phyloP scores from a whole-genome alignment of 2,888 invertebrate genomes.

The Ptilodon capucinus region DNA sequence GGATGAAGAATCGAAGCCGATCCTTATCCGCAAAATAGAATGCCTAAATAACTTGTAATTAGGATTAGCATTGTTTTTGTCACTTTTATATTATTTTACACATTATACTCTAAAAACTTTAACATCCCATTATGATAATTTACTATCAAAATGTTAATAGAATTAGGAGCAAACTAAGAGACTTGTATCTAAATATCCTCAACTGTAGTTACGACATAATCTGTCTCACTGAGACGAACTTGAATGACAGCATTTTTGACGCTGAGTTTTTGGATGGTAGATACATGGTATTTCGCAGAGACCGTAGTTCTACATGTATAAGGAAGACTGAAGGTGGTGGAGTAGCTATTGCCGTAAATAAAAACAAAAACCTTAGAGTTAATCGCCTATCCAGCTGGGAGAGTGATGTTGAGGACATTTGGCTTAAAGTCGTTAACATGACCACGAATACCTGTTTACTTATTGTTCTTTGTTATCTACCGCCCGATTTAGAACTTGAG shows the following conservation, averaged over 20 bases:
- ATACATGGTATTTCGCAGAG: constrained; percentile 3
- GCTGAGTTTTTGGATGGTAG: constrained; percentile 1
- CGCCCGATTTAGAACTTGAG: constrained; percentile 3
- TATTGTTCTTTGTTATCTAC: constrained; percentile 15
- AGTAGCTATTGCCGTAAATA: constrained; percentile 14
- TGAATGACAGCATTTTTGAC: constrained; percentile 7
- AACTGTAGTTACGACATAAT: background rate
- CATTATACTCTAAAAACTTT: background rate
- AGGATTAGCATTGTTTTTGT: background rate
- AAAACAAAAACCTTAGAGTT: constrained; percentile 6
- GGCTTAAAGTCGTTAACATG: constrained; percentile 10
- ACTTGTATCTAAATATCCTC: background rate
- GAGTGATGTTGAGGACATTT: constrained; percentile 15
- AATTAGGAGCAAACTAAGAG: background rate
- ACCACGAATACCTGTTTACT: constrained; percentile 3
- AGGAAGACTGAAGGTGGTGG: constrained; percentile 12
- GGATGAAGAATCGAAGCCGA: background rate
- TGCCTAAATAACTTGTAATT: background rate
- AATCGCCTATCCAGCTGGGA: constrained; percentile 13
- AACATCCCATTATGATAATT: background rate
- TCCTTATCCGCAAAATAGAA: background rate
- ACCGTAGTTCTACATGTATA: background rate
- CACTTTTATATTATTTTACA: no score
- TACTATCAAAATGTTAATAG: background rate
- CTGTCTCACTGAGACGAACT: constrained; percentile 1